Conservation (phyloP, 2,888 invertebrate genomes). For the Drosophila vallismaia region DNA sequence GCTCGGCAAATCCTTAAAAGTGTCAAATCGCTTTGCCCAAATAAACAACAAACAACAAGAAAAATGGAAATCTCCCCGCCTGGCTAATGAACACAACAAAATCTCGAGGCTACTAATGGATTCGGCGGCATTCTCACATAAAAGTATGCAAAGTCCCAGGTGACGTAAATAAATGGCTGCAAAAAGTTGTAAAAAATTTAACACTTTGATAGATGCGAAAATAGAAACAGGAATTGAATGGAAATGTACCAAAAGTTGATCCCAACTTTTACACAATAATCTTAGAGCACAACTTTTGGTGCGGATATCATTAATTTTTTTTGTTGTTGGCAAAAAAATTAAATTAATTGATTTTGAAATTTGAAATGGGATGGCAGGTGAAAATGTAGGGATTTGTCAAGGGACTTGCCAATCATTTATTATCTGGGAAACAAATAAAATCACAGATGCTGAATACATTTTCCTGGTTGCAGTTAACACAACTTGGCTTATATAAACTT, state of each 20-base stretch:
- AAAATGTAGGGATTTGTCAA: constrained; percentile 14
- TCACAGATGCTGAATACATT: too few species aligned
- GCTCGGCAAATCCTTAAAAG: constrained; percentile 71
- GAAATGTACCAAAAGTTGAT: constrained; percentile 26
- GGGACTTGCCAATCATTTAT: constrained; percentile 2
- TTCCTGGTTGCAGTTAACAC: neutral
- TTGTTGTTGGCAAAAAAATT: constrained; percentile 47
- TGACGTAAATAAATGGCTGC: constrained; percentile 73
- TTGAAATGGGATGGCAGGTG: constrained; percentile 19
- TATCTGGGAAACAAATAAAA: neutral
- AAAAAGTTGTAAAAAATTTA: constrained; percentile 59
- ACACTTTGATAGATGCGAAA: constrained; percentile 71
- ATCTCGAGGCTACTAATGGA: constrained; percentile 65
- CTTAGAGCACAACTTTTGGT: constrained; percentile 52
- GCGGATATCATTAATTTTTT: constrained; percentile 67
- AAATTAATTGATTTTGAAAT: constrained; percentile 61
- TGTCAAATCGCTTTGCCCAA: constrained; percentile 73
- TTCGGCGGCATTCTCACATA: constrained; percentile 15
- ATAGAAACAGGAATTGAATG: constrained; percentile 29
- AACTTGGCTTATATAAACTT: neutral
- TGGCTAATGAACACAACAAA: constrained; percentile 64
- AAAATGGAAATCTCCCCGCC: constrained; percentile 29
- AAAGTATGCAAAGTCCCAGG: constrained; percentile 62
- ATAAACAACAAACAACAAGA: constrained; percentile 54
- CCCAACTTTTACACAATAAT: constrained; percentile 37